These are phyloP conservation scores for Macropus fuliginosus DNA, from an alignment of 2,797 vertebrate species.

Conservation along the genomic window DNA sequence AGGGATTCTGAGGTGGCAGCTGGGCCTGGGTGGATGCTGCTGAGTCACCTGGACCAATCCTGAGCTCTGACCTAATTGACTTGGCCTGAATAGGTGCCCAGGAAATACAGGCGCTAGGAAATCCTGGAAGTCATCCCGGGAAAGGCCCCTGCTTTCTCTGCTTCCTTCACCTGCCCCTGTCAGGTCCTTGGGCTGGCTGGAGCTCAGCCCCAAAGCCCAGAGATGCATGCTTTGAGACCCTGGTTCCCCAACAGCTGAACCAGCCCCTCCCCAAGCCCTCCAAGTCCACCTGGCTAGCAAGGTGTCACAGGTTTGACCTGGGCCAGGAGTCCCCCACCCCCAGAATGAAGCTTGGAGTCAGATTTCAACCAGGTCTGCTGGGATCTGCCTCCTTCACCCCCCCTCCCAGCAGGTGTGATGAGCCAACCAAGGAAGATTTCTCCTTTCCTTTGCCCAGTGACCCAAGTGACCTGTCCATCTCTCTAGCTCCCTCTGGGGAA, in stretches of 20 bases:
- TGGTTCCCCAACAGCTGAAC: background rate
- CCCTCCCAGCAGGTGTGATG: background rate
- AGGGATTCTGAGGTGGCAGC: background rate
- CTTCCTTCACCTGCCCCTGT: background rate
- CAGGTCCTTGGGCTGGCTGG: background rate
- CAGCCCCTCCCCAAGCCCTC: background rate
- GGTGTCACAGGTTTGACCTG: too few species aligned
- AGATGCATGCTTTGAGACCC: background rate
- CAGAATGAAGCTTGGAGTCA: background rate
- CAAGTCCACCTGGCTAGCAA: background rate
- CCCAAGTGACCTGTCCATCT: background rate
- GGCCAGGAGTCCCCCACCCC: background rate
- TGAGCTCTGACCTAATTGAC: slow-evolving; percentile 50
- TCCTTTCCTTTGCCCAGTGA: background rate
- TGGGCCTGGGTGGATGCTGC: background rate
- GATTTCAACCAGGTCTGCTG: background rate
- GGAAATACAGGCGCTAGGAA: background rate
- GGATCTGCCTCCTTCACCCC: background rate
- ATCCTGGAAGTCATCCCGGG: too few species aligned
- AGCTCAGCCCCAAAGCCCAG: background rate
- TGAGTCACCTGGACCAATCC: slow-evolving; percentile 58
- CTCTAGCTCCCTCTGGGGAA: background rate
- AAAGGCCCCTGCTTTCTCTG: background rate
- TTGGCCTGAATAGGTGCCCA: slow-evolving; percentile 32
- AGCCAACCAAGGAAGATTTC: background rate